Percentiles rank a stretch among this genome's conserved stretches.
Evolutionary conservation across 2,113 vertebrate species (phyloP).

Genomic region (Arothron firmamentum): DNA sequence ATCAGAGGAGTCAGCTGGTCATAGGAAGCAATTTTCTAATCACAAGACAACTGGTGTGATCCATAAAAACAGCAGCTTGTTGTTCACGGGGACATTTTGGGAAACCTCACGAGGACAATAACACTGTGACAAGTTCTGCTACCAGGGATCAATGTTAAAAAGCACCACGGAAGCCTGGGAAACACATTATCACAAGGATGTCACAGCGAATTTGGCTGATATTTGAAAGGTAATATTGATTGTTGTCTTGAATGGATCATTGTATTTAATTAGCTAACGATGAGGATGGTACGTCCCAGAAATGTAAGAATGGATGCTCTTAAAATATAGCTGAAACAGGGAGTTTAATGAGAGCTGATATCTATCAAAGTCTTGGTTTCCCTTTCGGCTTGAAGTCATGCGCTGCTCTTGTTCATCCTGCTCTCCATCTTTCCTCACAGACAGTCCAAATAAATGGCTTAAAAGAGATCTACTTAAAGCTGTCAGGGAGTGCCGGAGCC

Average conservation of each 20-base stretch:
- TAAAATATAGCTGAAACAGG: not conserved
- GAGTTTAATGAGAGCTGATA: too few species aligned
- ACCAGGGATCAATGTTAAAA: constrained; percentile 53
- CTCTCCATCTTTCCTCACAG: constrained; percentile 42
- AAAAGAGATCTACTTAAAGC: constrained; percentile 80
- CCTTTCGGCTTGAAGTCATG: constrained; percentile 53
- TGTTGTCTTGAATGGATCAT: not conserved
- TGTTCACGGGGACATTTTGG: constrained; percentile 40
- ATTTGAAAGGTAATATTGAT: not conserved
- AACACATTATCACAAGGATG: constrained; percentile 15
- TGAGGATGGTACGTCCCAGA: not conserved
- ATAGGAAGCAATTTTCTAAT: constrained; percentile 49
- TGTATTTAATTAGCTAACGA: not conserved
- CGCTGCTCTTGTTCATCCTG: constrained; percentile 67
- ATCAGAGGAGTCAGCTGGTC: constrained; percentile 11
- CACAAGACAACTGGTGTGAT: constrained; percentile 44
- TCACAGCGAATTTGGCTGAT: constrained; percentile 4
- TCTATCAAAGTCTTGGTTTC: constrained; percentile 34
- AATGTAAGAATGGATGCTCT: not conserved
- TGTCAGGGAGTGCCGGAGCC: constrained; percentile 81
- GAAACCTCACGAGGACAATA: constrained; percentile 41
- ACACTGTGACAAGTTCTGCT: constrained; percentile 64
- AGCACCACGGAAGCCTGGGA: constrained; percentile 44
- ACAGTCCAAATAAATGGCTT: constrained; percentile 74
- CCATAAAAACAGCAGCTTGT: constrained; percentile 65